Conservation (phyloP, 2,888 invertebrate genomes). For the Peribatodes rhomboidaria region DNA sequence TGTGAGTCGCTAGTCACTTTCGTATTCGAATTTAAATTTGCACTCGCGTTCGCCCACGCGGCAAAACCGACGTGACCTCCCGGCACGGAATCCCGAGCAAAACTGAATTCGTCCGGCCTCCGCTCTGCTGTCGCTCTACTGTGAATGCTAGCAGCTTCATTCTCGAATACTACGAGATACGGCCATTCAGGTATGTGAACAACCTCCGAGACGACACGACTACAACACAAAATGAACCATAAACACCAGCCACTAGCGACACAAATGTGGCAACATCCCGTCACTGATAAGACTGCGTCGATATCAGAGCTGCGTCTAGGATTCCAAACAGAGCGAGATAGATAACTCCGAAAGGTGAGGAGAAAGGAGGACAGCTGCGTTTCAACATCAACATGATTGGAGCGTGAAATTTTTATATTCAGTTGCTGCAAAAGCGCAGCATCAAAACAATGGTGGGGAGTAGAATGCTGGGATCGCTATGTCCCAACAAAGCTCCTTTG, state of each 20-base stretch:
- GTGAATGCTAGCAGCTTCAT: conserved; percentile 73
- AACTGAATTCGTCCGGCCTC: conserved; percentile 59
- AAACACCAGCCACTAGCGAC: conserved; percentile 55
- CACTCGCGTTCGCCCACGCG: conserved; percentile 68
- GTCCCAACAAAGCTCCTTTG: conserved; percentile 18
- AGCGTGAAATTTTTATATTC: conserved; percentile 82
- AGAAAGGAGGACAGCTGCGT: conserved; percentile 59
- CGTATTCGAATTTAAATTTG: conserved; percentile 43
- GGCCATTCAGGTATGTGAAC: conserved; percentile 84
- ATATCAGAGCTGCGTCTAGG: conserved; percentile 84
- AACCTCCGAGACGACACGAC: conserved; percentile 66
- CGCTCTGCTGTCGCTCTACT: conserved; percentile 22
- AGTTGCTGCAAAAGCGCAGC: conserved; percentile 77
- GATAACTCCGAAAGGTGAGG: conserved; percentile 42
- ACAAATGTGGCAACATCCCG: conserved; percentile 54
- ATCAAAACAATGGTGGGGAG: conserved; percentile 64
- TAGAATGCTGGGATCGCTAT: conserved; percentile 32
- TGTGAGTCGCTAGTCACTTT: conserved; percentile 62
- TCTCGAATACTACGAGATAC: conserved; percentile 81
- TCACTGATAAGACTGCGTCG: conserved; percentile 83
- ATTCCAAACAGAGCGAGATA: conserved; percentile 70
- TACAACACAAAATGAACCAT: conserved; percentile 66
- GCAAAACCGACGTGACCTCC: conserved; percentile 46
- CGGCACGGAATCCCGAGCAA: conserved; percentile 54
- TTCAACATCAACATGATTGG: conserved; percentile 80